phyloP scores from a whole-genome alignment of 2,113 vertebrate genomes.

The Trematomus loennbergii region DNA sequence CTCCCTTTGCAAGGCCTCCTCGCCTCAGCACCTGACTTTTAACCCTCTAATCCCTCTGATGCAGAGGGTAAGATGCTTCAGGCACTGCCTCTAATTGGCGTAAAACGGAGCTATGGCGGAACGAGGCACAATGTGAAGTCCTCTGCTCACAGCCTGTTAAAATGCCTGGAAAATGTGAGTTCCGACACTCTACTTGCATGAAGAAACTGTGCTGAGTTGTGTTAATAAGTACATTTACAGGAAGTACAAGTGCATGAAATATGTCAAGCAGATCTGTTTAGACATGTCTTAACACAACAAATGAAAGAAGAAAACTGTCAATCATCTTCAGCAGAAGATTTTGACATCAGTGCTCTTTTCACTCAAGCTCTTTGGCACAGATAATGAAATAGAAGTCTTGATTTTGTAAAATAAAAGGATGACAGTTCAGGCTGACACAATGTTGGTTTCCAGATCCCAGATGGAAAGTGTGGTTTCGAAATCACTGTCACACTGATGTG shows the following conservation, averaged over 20 bases:
- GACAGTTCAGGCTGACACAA: slow-evolving; percentile 39
- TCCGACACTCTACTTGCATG: background rate
- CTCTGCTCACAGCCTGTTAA: background rate
- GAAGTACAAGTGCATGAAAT: background rate
- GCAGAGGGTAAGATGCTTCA: slow-evolving; percentile 35
- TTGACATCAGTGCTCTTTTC: slow-evolving; percentile 53
- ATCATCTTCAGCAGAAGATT: slow-evolving; percentile 25
- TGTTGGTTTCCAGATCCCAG: slow-evolving; percentile 22
- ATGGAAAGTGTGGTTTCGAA: slow-evolving; percentile 31
- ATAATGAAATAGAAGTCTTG: slow-evolving; percentile 63
- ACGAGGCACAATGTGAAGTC: slow-evolving; percentile 5
- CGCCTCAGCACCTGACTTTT: slow-evolving; percentile 79
- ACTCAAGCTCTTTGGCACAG: slow-evolving; percentile 53
- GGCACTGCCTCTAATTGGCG: slow-evolving; percentile 65
- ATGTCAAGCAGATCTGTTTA: slow-evolving; percentile 14
- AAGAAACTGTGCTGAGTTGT: background rate
- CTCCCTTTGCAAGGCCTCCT: slow-evolving; percentile 62
- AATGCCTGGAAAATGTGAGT: background rate
- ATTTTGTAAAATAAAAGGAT: slow-evolving; percentile 40
- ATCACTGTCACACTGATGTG: slow-evolving; percentile 33
- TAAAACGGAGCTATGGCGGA: slow-evolving; percentile 35
- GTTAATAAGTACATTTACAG: background rate
- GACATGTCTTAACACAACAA: slow-evolving; percentile 26
- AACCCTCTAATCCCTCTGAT: slow-evolving; percentile 79
- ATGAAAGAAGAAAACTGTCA: slow-evolving; percentile 10